Evolutionary conservation across 2,888 invertebrate species (phyloP).

Genomic region (Phortica okadai): DNA sequence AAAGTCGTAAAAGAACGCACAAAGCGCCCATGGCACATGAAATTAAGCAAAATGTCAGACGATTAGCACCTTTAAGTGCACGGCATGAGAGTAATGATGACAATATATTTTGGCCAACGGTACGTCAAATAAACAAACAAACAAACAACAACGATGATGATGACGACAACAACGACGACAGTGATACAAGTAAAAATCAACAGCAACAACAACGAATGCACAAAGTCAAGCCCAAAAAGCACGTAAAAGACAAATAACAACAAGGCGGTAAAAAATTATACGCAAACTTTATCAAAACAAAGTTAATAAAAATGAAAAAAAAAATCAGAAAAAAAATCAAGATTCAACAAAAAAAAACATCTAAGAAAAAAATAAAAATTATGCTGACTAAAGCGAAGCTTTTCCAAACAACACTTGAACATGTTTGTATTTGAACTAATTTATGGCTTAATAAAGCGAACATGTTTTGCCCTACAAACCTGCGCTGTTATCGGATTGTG

Average conservation of each 20-base stretch:
- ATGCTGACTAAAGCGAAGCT: background rate
- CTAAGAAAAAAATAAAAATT: too few relatives aligned
- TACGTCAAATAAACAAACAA: too few relatives aligned
- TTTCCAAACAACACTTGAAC: conserved; percentile 1
- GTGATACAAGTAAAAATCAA: too few relatives aligned
- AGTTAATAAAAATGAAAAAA: background rate
- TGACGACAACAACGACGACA: background rate
- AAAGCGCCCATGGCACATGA: background rate
- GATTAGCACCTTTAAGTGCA: conserved; percentile 3
- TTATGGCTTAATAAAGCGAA: conserved; percentile 13
- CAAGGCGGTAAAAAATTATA: background rate
- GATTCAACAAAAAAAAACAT: too few relatives aligned
- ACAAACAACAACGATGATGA: background rate
- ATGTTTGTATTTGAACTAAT: conserved; percentile 12
- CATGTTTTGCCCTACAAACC: background rate
- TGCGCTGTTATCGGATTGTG: background rate
- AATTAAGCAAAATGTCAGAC: conserved; percentile 5
- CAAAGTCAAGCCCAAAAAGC: background rate
- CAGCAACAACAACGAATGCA: background rate
- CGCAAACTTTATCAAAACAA: background rate
- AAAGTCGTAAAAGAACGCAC: conserved; percentile 1
- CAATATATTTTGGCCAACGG: too few relatives aligned
- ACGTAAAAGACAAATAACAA: background rate
- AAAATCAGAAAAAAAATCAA: background rate
- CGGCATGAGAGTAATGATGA: background rate